phyloP scores from a whole-genome alignment of 2,113 vertebrate genomes.

The Peromyscus polionotus region DNA sequence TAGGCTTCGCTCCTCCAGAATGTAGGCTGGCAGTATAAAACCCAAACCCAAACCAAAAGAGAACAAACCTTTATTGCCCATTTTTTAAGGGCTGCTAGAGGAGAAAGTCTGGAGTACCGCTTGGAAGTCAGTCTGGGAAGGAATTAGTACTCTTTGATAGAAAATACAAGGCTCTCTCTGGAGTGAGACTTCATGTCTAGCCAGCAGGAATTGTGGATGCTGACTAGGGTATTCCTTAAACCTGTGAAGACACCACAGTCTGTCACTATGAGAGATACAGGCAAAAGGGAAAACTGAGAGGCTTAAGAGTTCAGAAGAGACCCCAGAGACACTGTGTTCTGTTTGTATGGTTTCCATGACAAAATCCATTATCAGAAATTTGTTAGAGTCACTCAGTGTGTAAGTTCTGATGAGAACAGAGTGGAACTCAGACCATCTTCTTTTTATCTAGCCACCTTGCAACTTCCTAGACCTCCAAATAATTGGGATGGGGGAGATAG shows the following conservation, averaged over 20 bases:
- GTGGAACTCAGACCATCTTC: not conserved
- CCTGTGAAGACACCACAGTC: not conserved
- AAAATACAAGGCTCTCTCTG: not conserved
- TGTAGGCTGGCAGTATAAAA: not conserved
- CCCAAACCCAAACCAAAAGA: not conserved
- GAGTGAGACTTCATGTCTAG: not conserved
- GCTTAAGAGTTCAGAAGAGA: constrained; percentile 25
- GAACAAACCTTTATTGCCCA: constrained; percentile 54
- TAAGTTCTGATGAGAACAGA: not conserved
- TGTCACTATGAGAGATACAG: not conserved
- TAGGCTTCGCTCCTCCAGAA: not conserved
- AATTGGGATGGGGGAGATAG: not conserved
- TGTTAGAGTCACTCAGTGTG: not conserved
- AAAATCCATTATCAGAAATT: not conserved
- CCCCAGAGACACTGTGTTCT: not conserved
- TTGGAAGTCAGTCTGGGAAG: constrained; percentile 51
- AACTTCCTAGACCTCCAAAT: not conserved
- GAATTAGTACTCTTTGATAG: constrained; percentile 27
- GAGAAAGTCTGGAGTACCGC: constrained; percentile 31
- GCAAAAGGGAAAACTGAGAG: not conserved
- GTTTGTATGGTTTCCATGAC: not conserved
- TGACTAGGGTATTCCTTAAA: not conserved
- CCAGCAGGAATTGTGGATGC: not conserved
- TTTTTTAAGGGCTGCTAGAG: constrained; percentile 58
- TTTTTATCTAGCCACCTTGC: not conserved